These are phyloP conservation scores for Mnemiopsis leidyi DNA, from an alignment of 37 sponge, comb jelly and placozoan species.

Conservation along the genomic window DNA sequence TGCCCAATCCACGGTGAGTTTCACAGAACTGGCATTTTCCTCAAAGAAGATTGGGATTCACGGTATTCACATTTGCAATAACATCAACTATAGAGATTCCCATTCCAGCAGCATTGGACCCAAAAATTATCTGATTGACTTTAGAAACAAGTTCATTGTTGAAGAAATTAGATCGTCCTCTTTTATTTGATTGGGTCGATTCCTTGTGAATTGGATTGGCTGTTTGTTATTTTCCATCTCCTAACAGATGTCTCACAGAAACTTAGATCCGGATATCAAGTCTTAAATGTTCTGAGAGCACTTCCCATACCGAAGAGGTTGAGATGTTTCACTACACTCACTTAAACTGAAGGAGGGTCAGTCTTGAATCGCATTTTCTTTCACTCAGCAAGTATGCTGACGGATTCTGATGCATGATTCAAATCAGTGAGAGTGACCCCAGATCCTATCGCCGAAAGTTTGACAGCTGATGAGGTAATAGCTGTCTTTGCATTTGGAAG, in stretches of 20 bases:
- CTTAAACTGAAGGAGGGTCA: neutral
- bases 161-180: neutral
- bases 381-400: too few species aligned
- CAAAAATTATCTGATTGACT: neutral
- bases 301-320: neutral
- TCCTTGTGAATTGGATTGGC: neutral
- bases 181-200: neutral
- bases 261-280: neutral
- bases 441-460: neutral
- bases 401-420: neutral
- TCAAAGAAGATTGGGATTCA: slow-evolving; percentile 22
- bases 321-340: neutral
- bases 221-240: neutral
- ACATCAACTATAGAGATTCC: slow-evolving; percentile 61
- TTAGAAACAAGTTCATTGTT: neutral
- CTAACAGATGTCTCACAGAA: neutral
- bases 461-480: neutral
- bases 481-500: neutral
- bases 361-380: neutral
- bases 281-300: neutral
- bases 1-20: slow-evolving; percentile 58
- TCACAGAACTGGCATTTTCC: slow-evolving; percentile 59
- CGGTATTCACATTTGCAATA: slow-evolving; percentile 17
- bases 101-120: slow-evolving; percentile 49
- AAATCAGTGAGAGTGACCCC: neutral